Base-by-base conservation (phyloP, 1,140 invertebrate genomes). In the Callitettix versicolor region DNA sequence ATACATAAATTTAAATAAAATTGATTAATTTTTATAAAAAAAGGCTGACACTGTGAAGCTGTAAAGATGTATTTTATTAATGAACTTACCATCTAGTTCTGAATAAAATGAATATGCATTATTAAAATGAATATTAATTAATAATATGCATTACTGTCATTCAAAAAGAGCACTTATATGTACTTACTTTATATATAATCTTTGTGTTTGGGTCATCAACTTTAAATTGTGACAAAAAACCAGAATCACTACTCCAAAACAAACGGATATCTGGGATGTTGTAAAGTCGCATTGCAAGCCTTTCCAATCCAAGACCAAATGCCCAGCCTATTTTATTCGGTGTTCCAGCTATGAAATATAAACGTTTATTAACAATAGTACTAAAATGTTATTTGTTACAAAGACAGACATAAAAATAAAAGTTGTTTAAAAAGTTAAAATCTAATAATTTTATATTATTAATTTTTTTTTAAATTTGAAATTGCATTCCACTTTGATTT, bases 221-320 rank as follows among this genome's bases (percentile, higher is more conserved):
- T 62, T 84, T 73, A 68, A 99, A 99, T 68, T 99, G 97, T 53
- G 77, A 79, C 1, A 95, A 69, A 68, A 99, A 98, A 24, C 95
- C 94, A 44, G 79, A 76, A 67, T 99, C 97, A 17, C 72, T 76
- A 51, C 82, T 88, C 95, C 95, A 99, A 72, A 99, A 98, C 5
- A 95, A 69, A 50, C 95, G 75, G 59, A 99, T 98, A 66, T 99
- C 95, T 1, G 95, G 92, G 62, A 99, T 98, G 63, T 83, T 73
- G 66, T 96, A 99, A 2, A 98, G 70, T 41, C 84, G 84, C 97
- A 99, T 99, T 0, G 95, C 95, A 46, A 99, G 68, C 55, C 97
- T 75, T 71, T 99, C 97, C 42, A 99, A 71, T 2, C 96, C 97
- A 1, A 99, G 67, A 15, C 97, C 97, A 76, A 98, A 98, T 5